Evolutionary conservation across 1,140 invertebrate species (phyloP), one percentile per base, ranked within the genome.

Genomic region (Polypedilum vanderplanki): DNA sequence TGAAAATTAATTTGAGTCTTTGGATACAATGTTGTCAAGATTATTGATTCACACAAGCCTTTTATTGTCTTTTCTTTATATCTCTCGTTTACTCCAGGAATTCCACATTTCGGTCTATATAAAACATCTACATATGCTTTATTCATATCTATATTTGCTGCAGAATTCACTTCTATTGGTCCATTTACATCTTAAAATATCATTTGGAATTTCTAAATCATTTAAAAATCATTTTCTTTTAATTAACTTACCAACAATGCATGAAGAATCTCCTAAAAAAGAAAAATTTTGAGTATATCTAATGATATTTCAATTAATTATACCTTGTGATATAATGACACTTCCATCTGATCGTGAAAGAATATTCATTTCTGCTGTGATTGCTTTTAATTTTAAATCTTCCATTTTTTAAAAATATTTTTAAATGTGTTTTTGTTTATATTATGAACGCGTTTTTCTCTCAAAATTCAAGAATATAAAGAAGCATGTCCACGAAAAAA

Each of bases 91-190:
- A 91, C 85, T 79, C 90, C 87, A n/a, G 91, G 88, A 75, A 90
- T 84, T 5, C 93, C 93, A 76, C 88, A 85, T 82, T 93, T 92
- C 7, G 90, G 88, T 77, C 87, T 88, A 79, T 90, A 96, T 24
- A 88, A 83, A 67, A 92, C 90, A 83, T 96, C 93, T 9, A 96
- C 80, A 57, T 85, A 88, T 7, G 91, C 89, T 84, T 89, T 92
- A 75, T 95, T 92, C 75, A 92, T 88, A 75, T 89, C 85, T 78
- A 94, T 88, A 83, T 91, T 94, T 10, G 65, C 65, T 73, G 89
- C 87, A 73, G 88, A 83, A 82, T 89, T 93, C 4, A 90, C 88
- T 84, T 96, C 94, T 9, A 90, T 82, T 0, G 95, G 94, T 0
- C 95, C 95, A 85, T 95, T 92, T 20, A 95, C 86, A 76, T 90